Percentiles rank a stretch among this genome's conserved stretches.
These are phyloP conservation scores for Clarias batrachus DNA, from an alignment of 2,113 vertebrate genomes.

Conservation along the genomic window DNA sequence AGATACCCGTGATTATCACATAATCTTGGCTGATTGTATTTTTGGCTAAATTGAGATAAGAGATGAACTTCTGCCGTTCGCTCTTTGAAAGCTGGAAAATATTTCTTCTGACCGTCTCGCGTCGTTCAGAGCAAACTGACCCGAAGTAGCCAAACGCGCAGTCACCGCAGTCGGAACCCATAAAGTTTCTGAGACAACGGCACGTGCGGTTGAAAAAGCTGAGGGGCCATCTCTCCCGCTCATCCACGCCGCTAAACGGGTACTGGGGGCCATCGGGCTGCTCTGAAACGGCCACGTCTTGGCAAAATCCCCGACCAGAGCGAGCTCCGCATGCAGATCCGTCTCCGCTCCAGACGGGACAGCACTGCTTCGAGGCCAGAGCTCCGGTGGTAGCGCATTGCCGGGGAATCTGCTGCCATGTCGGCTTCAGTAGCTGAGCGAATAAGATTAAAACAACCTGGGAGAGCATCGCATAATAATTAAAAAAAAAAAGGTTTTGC, in stretches of 20 bases:
- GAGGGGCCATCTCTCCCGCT: conserved; percentile 89
- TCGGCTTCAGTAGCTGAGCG: neutral
- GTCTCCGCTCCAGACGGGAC: conserved; percentile 84
- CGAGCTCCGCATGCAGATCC: conserved; percentile 83
- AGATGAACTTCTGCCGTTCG: conserved; percentile 85
- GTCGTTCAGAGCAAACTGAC: conserved; percentile 76
- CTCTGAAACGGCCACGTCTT: conserved; percentile 76
- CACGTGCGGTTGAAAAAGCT: conserved; percentile 90
- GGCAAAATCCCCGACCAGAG: conserved; percentile 84
- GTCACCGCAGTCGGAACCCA: conserved; percentile 83
- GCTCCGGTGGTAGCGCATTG: conserved; percentile 77
- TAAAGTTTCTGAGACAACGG: conserved; percentile 85
- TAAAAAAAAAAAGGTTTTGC: neutral
- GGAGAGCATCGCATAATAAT: neutral
- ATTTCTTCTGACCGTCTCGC: conserved; percentile 77
- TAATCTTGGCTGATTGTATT: conserved; percentile 79
- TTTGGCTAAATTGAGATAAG: conserved; percentile 91
- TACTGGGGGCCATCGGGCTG: conserved; percentile 85
- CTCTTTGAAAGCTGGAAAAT: conserved; percentile 75
- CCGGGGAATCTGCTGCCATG: conserved; percentile 81
- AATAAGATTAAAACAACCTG: neutral
- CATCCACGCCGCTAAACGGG: conserved; percentile 86
- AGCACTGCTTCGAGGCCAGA: conserved; percentile 84
- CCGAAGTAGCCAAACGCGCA: conserved; percentile 88
- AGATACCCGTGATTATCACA: conserved; percentile 82